A percentile compares a stretch with the other conserved stretches of the same genome.
Conservation (phyloP, 2,113 vertebrate genomes). For the Gnathonemus echidnorhynchus region DNA sequence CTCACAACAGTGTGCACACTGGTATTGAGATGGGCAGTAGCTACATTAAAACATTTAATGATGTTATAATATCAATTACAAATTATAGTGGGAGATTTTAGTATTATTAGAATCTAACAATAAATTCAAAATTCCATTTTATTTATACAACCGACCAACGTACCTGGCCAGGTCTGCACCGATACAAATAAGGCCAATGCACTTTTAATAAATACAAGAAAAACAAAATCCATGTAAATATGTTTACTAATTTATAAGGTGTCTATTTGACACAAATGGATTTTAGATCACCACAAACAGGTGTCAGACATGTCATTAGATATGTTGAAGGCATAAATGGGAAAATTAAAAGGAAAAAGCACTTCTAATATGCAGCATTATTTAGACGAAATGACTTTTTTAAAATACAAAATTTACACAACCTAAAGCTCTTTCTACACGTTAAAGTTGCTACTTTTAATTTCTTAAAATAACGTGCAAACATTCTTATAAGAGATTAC, state of each 20-base stretch:
- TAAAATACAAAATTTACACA: background rate
- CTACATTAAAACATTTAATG: slow-evolving; percentile 1
- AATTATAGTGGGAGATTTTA: background rate
- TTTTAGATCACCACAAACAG: background rate
- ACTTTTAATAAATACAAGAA: background rate
- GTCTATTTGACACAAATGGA: background rate
- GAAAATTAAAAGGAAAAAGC: background rate
- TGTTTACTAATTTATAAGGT: background rate
- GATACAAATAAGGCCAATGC: background rate
- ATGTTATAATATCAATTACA: background rate
- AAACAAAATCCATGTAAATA: background rate
- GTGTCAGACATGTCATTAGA: background rate
- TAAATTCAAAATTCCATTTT: background rate
- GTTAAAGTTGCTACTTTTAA: background rate
- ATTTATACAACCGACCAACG: background rate
- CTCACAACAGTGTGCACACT: background rate
- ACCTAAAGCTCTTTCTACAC: background rate
- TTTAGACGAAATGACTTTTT: background rate
- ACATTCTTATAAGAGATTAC: background rate
- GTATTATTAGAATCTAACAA: background rate
- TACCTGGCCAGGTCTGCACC: background rate
- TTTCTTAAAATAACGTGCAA: background rate
- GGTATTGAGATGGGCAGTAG: background rate
- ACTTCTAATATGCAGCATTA: background rate
- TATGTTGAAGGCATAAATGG: background rate